Percentiles rank a stretch among this genome's conserved stretches.
Conservation (phyloP, 2,797 vertebrate genomes). For the Crocodylus rhombifer region DNA sequence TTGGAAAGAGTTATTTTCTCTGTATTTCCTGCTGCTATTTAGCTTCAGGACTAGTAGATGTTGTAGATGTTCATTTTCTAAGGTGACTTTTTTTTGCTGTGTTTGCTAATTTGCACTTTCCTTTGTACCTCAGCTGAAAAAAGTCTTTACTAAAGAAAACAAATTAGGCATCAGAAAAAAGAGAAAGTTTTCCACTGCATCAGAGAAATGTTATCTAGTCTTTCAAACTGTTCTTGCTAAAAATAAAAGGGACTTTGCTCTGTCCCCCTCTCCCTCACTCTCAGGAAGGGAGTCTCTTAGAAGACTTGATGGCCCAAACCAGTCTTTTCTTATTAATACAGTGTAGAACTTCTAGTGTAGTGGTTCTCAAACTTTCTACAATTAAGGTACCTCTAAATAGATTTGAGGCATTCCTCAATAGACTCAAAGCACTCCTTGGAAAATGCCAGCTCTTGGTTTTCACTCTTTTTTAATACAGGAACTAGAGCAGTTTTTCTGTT, state of each 20-base stretch:
- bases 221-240: background rate
- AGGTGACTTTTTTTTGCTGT: conserved; percentile 20
- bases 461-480: too few relatives aligned
- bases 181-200: background rate
- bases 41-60: conserved; percentile 57
- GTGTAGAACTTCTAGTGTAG: conserved; percentile 15
- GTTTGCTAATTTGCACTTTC: conserved; percentile 44
- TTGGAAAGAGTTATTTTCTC: conserved; percentile 66
- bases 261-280: background rate
- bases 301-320: conserved; percentile 36
- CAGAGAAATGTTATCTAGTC: background rate
- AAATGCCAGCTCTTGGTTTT: too few relatives aligned
- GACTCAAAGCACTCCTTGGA: too few relatives aligned
- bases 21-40: conserved; percentile 64
- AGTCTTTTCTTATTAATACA: conserved; percentile 59
- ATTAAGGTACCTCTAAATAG: too few relatives aligned
- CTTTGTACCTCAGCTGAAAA: conserved; percentile 10
- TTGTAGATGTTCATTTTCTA: conserved; percentile 64
- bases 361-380: too few relatives aligned
- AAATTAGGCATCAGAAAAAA: background rate
- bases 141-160: background rate
- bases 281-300: background rate
- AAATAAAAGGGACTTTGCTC: background rate
- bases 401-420: too few relatives aligned
- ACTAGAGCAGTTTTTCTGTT: too few relatives aligned